A percentile compares a stretch with the other conserved stretches of the same genome.
Conservation (phyloP, 2,888 invertebrate genomes). For the Petrophora chlorosata region DNA sequence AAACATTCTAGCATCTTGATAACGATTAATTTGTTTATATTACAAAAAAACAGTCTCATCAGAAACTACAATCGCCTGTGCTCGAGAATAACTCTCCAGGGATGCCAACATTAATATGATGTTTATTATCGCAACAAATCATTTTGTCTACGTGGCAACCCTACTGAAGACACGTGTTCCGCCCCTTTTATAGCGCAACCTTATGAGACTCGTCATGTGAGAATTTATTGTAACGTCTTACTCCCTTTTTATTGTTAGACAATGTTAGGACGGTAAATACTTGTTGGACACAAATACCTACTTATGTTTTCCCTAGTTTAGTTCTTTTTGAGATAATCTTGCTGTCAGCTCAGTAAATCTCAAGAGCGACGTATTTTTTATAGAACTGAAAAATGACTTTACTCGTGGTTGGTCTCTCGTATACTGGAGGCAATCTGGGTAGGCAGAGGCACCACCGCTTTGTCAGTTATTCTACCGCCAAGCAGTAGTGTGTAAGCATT, state of each 20-base stretch:
- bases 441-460: too few species aligned
- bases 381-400: too few species aligned
- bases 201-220: constrained; percentile 25
- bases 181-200: constrained; percentile 13
- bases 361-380: too few species aligned
- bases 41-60: not conserved
- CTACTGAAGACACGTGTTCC: constrained; percentile 19
- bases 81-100: not conserved
- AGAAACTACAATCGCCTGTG: not conserved
- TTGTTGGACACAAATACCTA: not conserved
- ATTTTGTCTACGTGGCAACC: constrained; percentile 9
- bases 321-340: too few species aligned
- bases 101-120: not conserved
- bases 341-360: too few species aligned
- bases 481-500: too few species aligned
- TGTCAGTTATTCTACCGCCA: too few species aligned
- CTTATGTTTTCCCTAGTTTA: too few species aligned
- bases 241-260: constrained; percentile 25
- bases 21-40: not conserved
- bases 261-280: not conserved
- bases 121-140: constrained; percentile 1
- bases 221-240: constrained; percentile 31
- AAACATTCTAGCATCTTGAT: too few species aligned
- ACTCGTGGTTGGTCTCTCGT: too few species aligned
- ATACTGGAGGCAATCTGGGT: too few species aligned